phyloP scores from a whole-genome alignment of 2,797 vertebrate genomes.

The Siniperca undulata region DNA sequence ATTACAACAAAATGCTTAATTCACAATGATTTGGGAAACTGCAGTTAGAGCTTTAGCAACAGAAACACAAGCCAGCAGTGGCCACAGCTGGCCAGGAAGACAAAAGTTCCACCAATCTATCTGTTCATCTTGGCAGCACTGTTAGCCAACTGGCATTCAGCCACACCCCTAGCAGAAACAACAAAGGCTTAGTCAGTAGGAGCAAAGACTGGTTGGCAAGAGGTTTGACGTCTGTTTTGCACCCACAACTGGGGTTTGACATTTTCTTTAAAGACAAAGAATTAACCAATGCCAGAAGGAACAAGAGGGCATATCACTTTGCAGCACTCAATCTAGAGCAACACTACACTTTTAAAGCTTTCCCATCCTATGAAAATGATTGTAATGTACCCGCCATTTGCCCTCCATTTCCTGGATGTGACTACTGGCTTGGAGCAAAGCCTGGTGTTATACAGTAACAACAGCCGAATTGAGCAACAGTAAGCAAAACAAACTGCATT shows the following conservation, averaged over 20 bases:
- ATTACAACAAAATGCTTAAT: not conserved
- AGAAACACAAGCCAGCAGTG: slow-evolving; percentile 1
- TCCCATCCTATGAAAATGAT: not conserved
- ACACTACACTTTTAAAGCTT: not conserved
- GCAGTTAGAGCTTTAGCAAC: not conserved
- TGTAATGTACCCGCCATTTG: not conserved
- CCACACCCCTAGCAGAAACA: not conserved
- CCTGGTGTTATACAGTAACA: no score
- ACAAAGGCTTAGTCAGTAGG: not conserved
- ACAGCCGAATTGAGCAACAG: not conserved
- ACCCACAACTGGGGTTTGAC: not conserved
- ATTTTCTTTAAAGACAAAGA: not conserved
- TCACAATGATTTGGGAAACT: not conserved
- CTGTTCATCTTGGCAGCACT: not conserved
- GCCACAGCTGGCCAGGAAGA: slow-evolving; percentile 10
- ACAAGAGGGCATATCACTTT: not conserved
- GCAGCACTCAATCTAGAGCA: not conserved
- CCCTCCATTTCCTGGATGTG: not conserved
- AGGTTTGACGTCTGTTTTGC: not conserved
- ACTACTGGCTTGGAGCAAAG: not conserved
- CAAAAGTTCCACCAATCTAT: slow-evolving; percentile 11
- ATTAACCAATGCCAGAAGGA: not conserved
- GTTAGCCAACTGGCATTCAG: not conserved
- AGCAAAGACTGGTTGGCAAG: not conserved
- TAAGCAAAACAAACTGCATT: not conserved